Evolutionary conservation across 2,888 invertebrate genomes (phyloP).

Genomic region (Chalcosyrphus nemorum): DNA sequence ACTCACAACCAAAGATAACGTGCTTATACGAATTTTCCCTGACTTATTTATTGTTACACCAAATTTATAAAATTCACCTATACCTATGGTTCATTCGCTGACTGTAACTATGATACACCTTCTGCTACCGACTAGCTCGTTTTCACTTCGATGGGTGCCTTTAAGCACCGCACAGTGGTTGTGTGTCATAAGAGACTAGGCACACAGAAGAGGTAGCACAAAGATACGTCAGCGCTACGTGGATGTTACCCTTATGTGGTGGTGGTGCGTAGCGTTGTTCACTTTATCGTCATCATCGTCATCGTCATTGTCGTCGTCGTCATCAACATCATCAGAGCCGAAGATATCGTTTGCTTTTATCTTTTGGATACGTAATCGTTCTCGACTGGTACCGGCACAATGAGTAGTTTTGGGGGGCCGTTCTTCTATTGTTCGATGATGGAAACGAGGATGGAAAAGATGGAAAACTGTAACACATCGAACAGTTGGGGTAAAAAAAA

Average conservation of each 20-base stretch:
- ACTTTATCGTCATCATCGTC: conserved; percentile 46
- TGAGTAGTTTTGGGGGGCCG: conserved; percentile 13
- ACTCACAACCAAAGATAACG: too few species aligned
- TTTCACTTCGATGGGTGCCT: conserved; percentile 35
- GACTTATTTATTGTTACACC: too few species aligned
- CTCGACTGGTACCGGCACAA: conserved; percentile 33
- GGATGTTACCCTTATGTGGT: conserved; percentile 34
- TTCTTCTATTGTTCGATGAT: conserved; percentile 12
- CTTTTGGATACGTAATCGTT: conserved; percentile 55
- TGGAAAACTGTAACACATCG: conserved; percentile 18
- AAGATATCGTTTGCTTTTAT: conserved; percentile 58
- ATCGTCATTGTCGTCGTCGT: conserved; percentile 19
- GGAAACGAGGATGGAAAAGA: conserved; percentile 2
- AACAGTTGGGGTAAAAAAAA: not conserved
- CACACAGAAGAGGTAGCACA: conserved; percentile 20
- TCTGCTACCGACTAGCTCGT: conserved; percentile 18
- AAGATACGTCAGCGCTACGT: conserved; percentile 41
- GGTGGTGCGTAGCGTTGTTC: conserved; percentile 23
- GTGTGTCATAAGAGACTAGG: conserved; percentile 28
- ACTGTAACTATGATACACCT: conserved; percentile 18
- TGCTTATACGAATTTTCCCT: too few species aligned
- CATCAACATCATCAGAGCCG: conserved; percentile 47
- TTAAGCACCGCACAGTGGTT: conserved; percentile 12
- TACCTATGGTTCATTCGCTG: conserved; percentile 7
- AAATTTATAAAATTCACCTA: too few species aligned